These are phyloP conservation scores for Oscheius myriophilus DNA, from an alignment of 2,888 invertebrate species.

Conservation along the genomic window DNA sequence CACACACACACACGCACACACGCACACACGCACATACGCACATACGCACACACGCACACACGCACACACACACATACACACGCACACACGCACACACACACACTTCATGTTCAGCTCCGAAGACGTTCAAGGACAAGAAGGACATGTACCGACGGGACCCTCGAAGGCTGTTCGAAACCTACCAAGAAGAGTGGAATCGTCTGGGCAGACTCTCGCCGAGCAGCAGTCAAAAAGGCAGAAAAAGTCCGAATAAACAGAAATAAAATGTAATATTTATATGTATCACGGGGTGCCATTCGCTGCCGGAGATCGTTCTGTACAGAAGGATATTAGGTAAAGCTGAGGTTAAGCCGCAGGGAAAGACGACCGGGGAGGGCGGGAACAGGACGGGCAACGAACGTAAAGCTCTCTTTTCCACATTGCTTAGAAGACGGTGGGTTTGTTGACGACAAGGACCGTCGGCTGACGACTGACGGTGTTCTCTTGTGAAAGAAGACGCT, in stretches of 20 bases:
- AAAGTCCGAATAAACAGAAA: background rate
- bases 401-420: too few species aligned
- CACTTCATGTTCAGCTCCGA: constrained; percentile 57
- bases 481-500: constrained; percentile 33
- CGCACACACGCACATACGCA: too few species aligned
- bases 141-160: constrained; percentile 66
- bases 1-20: too few species aligned
- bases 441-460: constrained; percentile 52
- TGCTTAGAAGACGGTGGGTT: constrained; percentile 35
- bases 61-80: too few species aligned
- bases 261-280: too few species aligned
- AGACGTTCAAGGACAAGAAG: constrained; percentile 65
- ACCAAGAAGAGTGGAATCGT: constrained; percentile 67
- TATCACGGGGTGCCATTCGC: too few species aligned
- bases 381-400: background rate
- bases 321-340: constrained; percentile 15
- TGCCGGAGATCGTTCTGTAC: background rate
- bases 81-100: too few species aligned
- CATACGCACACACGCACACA: too few species aligned
- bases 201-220: constrained; percentile 50
- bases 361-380: background rate
- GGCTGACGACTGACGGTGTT: constrained; percentile 35
- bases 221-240: constrained; percentile 32
- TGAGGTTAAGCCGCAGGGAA: constrained; percentile 22
- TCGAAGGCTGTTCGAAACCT: constrained; percentile 64